Conservation (phyloP, 1,140 invertebrate species). For the Hylyphantes graminicola region DNA sequence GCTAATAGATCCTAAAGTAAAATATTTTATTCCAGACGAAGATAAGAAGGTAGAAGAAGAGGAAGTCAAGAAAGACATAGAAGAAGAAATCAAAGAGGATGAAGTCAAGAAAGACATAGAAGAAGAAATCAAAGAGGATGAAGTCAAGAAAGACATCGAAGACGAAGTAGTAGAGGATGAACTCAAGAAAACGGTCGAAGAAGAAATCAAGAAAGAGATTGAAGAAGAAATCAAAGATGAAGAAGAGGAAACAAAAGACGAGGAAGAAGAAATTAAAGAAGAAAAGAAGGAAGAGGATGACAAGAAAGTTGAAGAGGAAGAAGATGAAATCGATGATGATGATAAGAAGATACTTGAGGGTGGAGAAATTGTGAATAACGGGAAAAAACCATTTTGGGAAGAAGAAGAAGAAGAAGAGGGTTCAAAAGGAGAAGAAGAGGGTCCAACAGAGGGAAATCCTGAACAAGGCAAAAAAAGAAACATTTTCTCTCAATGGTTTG, state of each 20-base stretch:
- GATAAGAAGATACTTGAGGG: not conserved
- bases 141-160: not conserved
- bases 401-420: not conserved
- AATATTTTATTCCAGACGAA: too few species aligned
- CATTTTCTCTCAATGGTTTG: not conserved
- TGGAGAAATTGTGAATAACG: not conserved
- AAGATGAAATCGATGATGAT: not conserved
- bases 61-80: too few species aligned
- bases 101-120: not conserved
- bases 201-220: not conserved
- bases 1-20: too few species aligned
- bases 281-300: not conserved
- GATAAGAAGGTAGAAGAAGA: too few species aligned
- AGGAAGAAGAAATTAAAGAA: not conserved
- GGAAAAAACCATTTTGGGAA: not conserved
- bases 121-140: not conserved
- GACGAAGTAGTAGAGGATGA: not conserved
- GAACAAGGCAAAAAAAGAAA: not conserved
- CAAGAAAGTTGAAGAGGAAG: not conserved
- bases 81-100: too few species aligned
- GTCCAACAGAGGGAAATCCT: not conserved
- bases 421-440: not conserved
- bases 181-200: not conserved
- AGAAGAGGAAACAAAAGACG: not conserved
- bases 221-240: not conserved